A percentile compares a stretch with the other conserved stretches of the same genome.
These are phyloP conservation scores for Pseudorhiza aurosa DNA, from an alignment of 30 jellyfish, hydroid and myxozoan species.

Conservation along the genomic window DNA sequence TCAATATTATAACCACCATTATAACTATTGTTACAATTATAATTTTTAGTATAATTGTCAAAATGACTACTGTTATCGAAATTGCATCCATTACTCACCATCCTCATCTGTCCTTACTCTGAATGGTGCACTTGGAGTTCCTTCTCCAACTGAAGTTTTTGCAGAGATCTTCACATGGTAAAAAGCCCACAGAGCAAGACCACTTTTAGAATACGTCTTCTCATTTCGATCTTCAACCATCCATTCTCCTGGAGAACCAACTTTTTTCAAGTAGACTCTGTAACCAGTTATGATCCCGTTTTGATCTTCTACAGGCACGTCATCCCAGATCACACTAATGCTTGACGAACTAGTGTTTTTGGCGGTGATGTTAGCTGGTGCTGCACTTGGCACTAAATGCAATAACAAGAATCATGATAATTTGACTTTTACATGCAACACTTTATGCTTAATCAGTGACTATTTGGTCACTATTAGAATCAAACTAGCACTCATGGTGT, in stretches of 20 bases:
- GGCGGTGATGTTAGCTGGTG: slow-evolving; percentile 39
- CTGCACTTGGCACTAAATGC: slow-evolving; percentile 28
- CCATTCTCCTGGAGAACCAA: slow-evolving; percentile 5
- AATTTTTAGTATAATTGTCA: neutral
- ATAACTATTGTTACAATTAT: too few relatives aligned
- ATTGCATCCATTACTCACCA: slow-evolving; percentile 57
- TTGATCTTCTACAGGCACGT: slow-evolving; percentile 37
- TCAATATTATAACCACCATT: too few relatives aligned
- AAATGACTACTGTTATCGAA: slow-evolving; percentile 7
- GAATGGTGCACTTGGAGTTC: slow-evolving; percentile 6
- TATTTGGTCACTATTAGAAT: neutral
- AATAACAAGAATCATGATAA: too few relatives aligned
- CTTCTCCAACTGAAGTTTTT: slow-evolving; percentile 58
- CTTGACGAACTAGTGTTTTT: slow-evolving; percentile 22
- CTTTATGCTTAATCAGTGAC: neutral
- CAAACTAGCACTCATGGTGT: neutral
- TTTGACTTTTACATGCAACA: too few relatives aligned
- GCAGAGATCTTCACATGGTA: slow-evolving; percentile 42
- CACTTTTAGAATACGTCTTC: slow-evolving; percentile 12
- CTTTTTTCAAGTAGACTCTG: slow-evolving; percentile 28
- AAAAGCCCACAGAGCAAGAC: slow-evolving; percentile 38
- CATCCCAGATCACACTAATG: slow-evolving; percentile 26
- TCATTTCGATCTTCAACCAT: neutral
- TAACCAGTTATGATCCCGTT: slow-evolving; percentile 45
- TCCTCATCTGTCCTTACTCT: slow-evolving; percentile 64